Base-by-base conservation (phyloP, 2,888 invertebrate genomes). In the Hypolimnas misippus region DNA sequence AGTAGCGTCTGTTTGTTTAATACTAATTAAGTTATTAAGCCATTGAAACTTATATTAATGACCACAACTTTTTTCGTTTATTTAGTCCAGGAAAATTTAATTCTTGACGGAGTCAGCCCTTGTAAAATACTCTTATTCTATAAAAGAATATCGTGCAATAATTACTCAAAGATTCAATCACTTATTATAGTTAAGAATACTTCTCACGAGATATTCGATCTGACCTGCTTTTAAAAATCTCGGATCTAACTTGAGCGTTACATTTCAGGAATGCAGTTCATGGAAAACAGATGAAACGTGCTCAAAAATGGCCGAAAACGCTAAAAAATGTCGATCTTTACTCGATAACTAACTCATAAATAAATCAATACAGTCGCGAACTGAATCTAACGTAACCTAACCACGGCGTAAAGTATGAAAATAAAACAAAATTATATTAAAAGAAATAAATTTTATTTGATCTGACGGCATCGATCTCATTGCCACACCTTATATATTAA, bases 371-470 rank as follows among this genome's bases (percentile, higher is more conserved):
- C 1, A 19, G 3, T 44, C 8, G 19, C 44, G 2, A 42, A 17
- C 2, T 0, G 8, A 10, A 10, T 44, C 44, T 19, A n/a, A n/a
- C n/a, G n/a, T n/a, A n/a, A n/a, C n/a, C 10, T 8, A 17, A 46
- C n/a, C 29, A 49, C 6, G 7, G 49, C n/a, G n/a, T 14, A 2
- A 21, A 21, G 2, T 1, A 12, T 46, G 5, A 46, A 25, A 77
- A 75, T 75, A 74, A 81, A 80, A 79, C 71, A 67, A 75, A 33
- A 51, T 52, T 59, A 14, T 82, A 72, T 75, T 79, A 85, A 83
- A 88, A 87, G 87, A 89, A 89, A 87, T 89, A 89, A 85, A 83
- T 76, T 88, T 86, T 84, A 82, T 81, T 87, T 86, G 86, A 85
- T 86, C 83, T 76, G 76, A 76, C 76, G 78, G 77, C 81, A 71